Conservation (phyloP, 2,113 vertebrate genomes). For the Chionodraco myersi region DNA sequence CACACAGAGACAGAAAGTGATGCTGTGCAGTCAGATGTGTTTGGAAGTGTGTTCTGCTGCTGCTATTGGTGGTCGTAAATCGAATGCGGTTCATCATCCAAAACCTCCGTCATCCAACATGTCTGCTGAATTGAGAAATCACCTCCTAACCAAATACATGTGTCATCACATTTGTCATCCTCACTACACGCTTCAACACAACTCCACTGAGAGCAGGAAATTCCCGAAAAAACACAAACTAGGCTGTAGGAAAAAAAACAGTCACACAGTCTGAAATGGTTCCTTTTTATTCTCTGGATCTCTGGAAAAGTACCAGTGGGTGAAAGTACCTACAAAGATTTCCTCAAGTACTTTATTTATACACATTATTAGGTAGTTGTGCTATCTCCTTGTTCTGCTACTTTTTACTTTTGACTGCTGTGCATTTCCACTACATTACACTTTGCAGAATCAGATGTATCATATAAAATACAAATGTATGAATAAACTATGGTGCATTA, state of each 20-base stretch:
- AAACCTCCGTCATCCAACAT: not conserved
- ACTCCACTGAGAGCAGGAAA: not conserved
- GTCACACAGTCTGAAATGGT: not conserved
- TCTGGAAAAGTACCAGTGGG: too few species aligned
- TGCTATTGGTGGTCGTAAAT: not conserved
- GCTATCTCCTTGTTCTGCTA: too few species aligned
- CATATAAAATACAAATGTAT: too few species aligned
- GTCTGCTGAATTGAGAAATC: not conserved
- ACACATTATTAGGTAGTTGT: too few species aligned
- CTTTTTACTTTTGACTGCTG: too few species aligned
- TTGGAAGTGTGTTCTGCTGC: not conserved
- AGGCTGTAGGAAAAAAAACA: not conserved
- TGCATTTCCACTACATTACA: too few species aligned
- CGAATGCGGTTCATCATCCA: not conserved
- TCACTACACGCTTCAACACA: not conserved
- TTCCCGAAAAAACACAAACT: not conserved
- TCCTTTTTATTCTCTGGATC: not conserved
- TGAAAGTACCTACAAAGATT: too few species aligned
- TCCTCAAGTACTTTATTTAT: too few species aligned
- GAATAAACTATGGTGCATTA: too few species aligned
- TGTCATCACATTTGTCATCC: constrained; percentile 5
- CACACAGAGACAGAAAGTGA: not conserved
- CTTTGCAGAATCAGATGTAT: too few species aligned
- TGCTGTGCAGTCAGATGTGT: not conserved
- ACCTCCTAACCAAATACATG: not conserved